phyloP scores from a whole-genome alignment of 2,888 invertebrate genomes.

The Orthonychiurus folsomi region DNA sequence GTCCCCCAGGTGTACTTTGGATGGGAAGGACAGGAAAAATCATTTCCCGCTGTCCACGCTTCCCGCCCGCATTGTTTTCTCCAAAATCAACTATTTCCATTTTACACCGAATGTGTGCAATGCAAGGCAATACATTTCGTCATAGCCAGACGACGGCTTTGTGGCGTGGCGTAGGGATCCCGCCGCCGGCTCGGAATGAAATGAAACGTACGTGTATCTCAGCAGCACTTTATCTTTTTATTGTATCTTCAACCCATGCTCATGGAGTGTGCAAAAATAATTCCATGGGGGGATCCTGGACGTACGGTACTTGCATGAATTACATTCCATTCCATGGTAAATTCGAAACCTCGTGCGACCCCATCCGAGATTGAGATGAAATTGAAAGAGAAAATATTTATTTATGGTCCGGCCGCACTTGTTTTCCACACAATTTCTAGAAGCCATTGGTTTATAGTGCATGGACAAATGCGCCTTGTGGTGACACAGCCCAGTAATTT shows the following conservation, averaged over 20 bases:
- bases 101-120: constrained; percentile 27
- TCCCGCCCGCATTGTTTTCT: constrained; percentile 26
- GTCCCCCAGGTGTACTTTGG: constrained; percentile 34
- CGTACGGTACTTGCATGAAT: background rate
- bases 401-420: too few species aligned
- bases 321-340: background rate
- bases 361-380: too few species aligned
- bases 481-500: too few species aligned
- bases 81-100: constrained; percentile 31
- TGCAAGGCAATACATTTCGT: constrained; percentile 27
- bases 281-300: constrained; percentile 21
- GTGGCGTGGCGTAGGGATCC: too few species aligned
- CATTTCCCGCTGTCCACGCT: constrained; percentile 33
- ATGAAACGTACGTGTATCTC: background rate
- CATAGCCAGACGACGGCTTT: too few species aligned
- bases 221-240: too few species aligned
- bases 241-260: too few species aligned
- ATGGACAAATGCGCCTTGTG: too few species aligned
- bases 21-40: constrained; percentile 37
- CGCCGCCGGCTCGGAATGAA: background rate
- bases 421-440: too few species aligned
- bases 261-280: constrained; percentile 26
- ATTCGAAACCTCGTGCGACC: too few species aligned
- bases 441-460: too few species aligned
- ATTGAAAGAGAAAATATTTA: too few species aligned